phyloP scores from a whole-genome alignment of 2,888 invertebrate genomes.

The Nyleta sp. region DNA sequence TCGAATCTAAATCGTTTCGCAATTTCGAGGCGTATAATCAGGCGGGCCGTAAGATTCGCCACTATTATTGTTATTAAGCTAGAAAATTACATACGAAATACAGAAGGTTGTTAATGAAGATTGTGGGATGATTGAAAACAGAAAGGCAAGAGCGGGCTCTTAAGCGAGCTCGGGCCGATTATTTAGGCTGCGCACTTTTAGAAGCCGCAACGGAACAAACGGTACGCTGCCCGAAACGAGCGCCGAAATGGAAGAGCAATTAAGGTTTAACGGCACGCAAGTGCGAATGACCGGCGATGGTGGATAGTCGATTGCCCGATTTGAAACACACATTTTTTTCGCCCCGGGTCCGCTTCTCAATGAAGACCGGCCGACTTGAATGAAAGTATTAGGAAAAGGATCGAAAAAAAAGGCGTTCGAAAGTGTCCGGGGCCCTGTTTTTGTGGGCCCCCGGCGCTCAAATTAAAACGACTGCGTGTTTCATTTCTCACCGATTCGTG shows the following conservation, averaged over 20 bases:
- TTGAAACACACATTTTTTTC: slow-evolving; percentile 58
- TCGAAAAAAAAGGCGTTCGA: slow-evolving; percentile 40
- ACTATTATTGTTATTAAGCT: slow-evolving; percentile 62
- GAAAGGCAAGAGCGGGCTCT: slow-evolving; percentile 48
- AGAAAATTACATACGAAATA: slow-evolving; percentile 59
- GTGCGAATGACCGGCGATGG: slow-evolving; percentile 65
- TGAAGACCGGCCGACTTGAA: slow-evolving; percentile 54
- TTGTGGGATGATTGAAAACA: slow-evolving; percentile 63
- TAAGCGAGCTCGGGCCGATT: slow-evolving; percentile 49
- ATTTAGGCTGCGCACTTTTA: slow-evolving; percentile 57
- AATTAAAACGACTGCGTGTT: slow-evolving; percentile 8
- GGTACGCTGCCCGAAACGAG: slow-evolving; percentile 59
- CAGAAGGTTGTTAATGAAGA: slow-evolving; percentile 59
- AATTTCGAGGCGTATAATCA: slow-evolving; percentile 59
- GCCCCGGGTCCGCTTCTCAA: slow-evolving; percentile 39
- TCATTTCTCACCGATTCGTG: slow-evolving; percentile 21
- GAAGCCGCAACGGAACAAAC: slow-evolving; percentile 56
- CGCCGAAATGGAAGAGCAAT: slow-evolving; percentile 59
- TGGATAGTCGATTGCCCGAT: slow-evolving; percentile 56
- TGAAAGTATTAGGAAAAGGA: slow-evolving; percentile 56
- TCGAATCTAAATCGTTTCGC: slow-evolving; percentile 57
- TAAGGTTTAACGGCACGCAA: slow-evolving; percentile 66
- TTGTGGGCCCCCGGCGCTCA: background rate
- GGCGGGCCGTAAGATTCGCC: slow-evolving; percentile 44
- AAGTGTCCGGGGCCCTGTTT: slow-evolving; percentile 31